These are phyloP conservation scores for Athalia circularis DNA, from an alignment of 2,888 invertebrate species.

Conservation along the genomic window DNA sequence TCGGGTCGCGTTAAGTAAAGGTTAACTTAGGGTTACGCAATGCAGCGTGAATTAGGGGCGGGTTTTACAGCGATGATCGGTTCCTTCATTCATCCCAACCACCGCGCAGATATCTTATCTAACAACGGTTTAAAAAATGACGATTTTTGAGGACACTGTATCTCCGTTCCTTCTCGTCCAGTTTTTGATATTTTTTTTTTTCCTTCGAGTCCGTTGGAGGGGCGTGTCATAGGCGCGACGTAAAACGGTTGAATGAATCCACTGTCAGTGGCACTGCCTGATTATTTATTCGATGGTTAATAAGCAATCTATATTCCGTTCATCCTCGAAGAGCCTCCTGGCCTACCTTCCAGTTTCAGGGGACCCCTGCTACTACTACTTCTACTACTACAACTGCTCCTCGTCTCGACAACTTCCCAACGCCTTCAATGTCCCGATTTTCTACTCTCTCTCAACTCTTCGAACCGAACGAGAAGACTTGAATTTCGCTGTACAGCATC, in stretches of 20 bases:
- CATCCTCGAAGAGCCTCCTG: conserved; percentile 57
- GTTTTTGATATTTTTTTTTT: neutral
- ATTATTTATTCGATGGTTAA: conserved; percentile 71
- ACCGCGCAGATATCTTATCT: no score
- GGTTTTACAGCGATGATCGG: neutral
- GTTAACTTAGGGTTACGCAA: neutral
- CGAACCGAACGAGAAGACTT: neutral
- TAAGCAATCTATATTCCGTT: conserved; percentile 73
- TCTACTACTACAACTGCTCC: no score
- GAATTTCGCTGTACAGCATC: neutral
- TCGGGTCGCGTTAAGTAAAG: conserved; percentile 31
- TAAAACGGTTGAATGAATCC: conserved; percentile 35
- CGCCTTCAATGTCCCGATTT: conserved; percentile 7
- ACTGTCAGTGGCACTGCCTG: conserved; percentile 52
- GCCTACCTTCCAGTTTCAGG: conserved; percentile 42
- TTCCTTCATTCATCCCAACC: neutral
- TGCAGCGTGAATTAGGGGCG: neutral
- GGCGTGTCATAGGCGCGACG: neutral
- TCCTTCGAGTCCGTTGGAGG: neutral
- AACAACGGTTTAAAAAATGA: neutral
- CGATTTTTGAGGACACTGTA: neutral
- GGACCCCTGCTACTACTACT: neutral
- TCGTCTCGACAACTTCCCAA: neutral
- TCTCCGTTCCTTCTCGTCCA: neutral
- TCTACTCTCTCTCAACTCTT: neutral